A percentile compares a stretch with the other conserved stretches of the same genome.
Evolutionary conservation across 2,888 invertebrate genomes (phyloP).

Genomic region (Eupithecia subumbrata): DNA sequence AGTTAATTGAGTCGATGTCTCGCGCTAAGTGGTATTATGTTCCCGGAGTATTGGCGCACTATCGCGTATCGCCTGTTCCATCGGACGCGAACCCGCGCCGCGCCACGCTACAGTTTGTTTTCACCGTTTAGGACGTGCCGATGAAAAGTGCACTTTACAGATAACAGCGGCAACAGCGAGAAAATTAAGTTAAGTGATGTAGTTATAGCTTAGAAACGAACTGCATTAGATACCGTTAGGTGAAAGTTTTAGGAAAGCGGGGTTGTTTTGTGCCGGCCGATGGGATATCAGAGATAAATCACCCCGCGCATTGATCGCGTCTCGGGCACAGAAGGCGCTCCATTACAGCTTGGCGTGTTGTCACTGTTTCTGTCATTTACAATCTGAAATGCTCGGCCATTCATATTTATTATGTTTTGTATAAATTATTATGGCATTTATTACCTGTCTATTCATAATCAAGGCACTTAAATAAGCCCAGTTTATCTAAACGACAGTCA

Average conservation of each 20-base stretch:
- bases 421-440: constrained; percentile 9
- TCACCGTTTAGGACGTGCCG: constrained; percentile 35
- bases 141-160: constrained; percentile 28
- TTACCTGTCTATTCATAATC: background rate
- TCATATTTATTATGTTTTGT: background rate
- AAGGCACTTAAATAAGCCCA: background rate
- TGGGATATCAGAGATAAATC: background rate
- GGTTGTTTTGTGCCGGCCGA: background rate
- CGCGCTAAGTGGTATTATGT: constrained; percentile 29
- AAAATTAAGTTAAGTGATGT: constrained; percentile 33
- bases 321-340: background rate
- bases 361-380: constrained; percentile 1
- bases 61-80: constrained; percentile 41
- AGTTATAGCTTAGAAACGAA: constrained; percentile 11
- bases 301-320: constrained; percentile 6
- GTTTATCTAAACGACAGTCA: background rate
- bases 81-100: constrained; percentile 19
- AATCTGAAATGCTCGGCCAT: constrained; percentile 1
- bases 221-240: constrained; percentile 6
- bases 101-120: constrained; percentile 21
- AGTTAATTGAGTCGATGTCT: constrained; percentile 14
- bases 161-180: constrained; percentile 31
- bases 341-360: background rate
- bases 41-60: constrained; percentile 29
- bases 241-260: constrained; percentile 21